Percentiles rank a stretch among this genome's conserved stretches.
These are phyloP conservation scores for Tenthredo amoena DNA, from an alignment of 2,888 invertebrate species.

Conservation along the genomic window DNA sequence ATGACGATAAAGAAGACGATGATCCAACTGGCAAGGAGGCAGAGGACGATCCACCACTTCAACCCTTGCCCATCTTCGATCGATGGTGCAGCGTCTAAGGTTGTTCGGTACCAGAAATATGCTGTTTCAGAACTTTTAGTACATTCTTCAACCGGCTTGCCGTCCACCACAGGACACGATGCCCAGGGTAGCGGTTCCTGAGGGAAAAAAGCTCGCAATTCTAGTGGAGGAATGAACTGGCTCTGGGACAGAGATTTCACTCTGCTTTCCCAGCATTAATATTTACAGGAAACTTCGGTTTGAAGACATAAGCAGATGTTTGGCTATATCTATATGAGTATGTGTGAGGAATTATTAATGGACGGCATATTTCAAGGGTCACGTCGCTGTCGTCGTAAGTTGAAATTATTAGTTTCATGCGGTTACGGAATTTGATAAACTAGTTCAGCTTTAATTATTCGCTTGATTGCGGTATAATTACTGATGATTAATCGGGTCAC, in stretches of 20 bases:
- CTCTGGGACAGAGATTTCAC: background rate
- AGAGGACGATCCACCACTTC: constrained; percentile 96
- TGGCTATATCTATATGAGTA: background rate
- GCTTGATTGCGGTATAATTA: background rate
- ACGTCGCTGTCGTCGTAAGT: background rate
- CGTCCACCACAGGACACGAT: constrained; percentile 87
- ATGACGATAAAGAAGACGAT: constrained; percentile 97
- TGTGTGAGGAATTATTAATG: background rate
- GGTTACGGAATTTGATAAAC: background rate
- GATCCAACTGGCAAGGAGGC: constrained; percentile 92
- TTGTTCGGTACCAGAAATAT: constrained; percentile 96
- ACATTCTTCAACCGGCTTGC: constrained; percentile 87
- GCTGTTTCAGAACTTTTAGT: constrained; percentile 91
- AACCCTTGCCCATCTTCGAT: constrained; percentile 92
- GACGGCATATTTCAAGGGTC: background rate
- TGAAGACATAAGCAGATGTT: background rate
- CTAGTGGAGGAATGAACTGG: background rate
- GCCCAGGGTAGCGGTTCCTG: constrained; percentile 93
- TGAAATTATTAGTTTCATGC: background rate
- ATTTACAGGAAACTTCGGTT: background rate
- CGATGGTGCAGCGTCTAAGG: constrained; percentile 91
- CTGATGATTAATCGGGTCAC: background rate
- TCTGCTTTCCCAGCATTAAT: background rate
- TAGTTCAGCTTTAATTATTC: constrained; percentile 1
- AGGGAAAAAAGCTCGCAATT: constrained; percentile 51